Evolutionary conservation across 1,140 invertebrate genomes (phyloP).

Genomic region (Linepithema humile): DNA sequence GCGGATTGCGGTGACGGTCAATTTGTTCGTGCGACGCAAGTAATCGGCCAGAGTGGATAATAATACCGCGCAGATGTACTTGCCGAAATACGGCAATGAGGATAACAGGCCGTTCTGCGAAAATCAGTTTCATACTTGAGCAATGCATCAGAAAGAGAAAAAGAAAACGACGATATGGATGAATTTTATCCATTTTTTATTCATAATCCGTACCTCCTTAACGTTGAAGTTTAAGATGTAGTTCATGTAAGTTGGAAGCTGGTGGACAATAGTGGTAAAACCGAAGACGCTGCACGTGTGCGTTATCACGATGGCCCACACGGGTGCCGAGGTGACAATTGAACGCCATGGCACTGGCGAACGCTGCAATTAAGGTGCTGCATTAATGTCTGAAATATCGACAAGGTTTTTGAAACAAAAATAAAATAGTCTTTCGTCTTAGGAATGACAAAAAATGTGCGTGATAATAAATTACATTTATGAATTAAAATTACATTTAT

Average conservation of each 20-base stretch:
- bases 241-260: slow-evolving; percentile 97
- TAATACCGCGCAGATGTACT: slow-evolving; percentile 90
- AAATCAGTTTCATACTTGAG: background rate
- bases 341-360: slow-evolving; percentile 91
- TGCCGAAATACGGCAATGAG: slow-evolving; percentile 94
- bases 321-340: slow-evolving; percentile 92
- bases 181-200: no score
- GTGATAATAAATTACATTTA: slow-evolving; percentile 6
- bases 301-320: slow-evolving; percentile 96
- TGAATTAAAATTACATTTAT: slow-evolving; percentile 2
- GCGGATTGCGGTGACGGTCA: slow-evolving; percentile 89
- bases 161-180: no score
- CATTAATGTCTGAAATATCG: background rate
- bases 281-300: slow-evolving; percentile 97
- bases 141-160: background rate
- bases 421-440: no score
- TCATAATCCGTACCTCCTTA: slow-evolving; percentile 89
- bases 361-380: slow-evolving; percentile 81
- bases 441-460: background rate
- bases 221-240: slow-evolving; percentile 95
- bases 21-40: slow-evolving; percentile 86
- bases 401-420: background rate
- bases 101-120: slow-evolving; percentile 93
- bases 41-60: slow-evolving; percentile 90
- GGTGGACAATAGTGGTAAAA: slow-evolving; percentile 97